phyloP scores from a whole-genome alignment of 2,888 invertebrate species.

The Oxystoma pomonae region DNA sequence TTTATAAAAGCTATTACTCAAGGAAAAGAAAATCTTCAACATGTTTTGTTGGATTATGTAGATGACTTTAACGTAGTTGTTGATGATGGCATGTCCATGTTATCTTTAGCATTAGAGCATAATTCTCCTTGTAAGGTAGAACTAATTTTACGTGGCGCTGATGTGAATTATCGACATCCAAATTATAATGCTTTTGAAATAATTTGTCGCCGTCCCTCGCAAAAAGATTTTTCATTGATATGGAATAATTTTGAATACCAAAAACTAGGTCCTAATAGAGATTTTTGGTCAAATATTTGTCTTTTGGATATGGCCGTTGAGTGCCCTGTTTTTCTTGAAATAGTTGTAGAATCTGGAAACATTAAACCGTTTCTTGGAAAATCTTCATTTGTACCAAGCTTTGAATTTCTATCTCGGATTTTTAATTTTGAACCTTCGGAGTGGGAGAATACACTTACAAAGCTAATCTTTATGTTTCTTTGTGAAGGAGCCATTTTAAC shows the following conservation, averaged over 20 bases:
- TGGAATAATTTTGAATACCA: background rate
- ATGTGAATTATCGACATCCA: background rate
- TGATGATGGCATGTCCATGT: background rate
- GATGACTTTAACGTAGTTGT: background rate
- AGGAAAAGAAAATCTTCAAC: background rate
- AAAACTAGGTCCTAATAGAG: background rate
- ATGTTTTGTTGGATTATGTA: background rate
- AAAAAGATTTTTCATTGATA: background rate
- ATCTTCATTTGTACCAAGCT: background rate
- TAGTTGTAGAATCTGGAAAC: background rate
- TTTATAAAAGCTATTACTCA: conserved; percentile 21
- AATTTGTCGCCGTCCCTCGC: background rate
- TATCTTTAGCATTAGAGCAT: background rate
- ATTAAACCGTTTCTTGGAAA: background rate
- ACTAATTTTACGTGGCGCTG: background rate
- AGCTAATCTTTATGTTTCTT: background rate
- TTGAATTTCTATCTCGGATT: background rate
- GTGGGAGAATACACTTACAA: background rate
- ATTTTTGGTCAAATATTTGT: background rate
- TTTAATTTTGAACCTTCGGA: background rate
- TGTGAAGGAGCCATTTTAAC: background rate
- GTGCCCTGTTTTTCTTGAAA: background rate
- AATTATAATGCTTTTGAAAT: background rate
- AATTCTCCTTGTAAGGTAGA: background rate
- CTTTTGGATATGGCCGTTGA: background rate